Evolutionary conservation across 2,888 invertebrate species (phyloP).

Genomic region (Euplagia quadripunctaria): DNA sequence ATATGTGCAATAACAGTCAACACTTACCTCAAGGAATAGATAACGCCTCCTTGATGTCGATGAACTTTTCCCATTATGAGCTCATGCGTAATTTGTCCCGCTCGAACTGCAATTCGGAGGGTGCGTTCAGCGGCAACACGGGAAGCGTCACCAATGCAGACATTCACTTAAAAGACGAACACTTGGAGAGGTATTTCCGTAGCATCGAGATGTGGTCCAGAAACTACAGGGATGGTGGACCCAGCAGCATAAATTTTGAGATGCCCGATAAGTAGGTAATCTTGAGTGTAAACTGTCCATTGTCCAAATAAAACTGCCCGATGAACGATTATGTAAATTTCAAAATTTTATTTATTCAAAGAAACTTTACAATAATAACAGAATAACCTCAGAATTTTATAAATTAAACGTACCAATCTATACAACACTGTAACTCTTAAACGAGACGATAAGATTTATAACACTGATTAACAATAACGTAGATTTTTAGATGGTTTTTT

Average conservation of each 20-base stretch:
- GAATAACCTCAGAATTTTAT: constrained; percentile 84
- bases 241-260: constrained; percentile 55
- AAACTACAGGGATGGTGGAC: constrained; percentile 51
- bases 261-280: constrained; percentile 56
- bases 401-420: constrained; percentile 85
- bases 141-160: constrained; percentile 66
- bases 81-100: constrained; percentile 76
- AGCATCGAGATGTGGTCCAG: constrained; percentile 78
- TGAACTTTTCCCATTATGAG: constrained; percentile 82
- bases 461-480: constrained; percentile 86
- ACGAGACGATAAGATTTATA: constrained; percentile 85
- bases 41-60: constrained; percentile 74
- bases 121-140: constrained; percentile 71
- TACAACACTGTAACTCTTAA: constrained; percentile 87
- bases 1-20: constrained; percentile 51
- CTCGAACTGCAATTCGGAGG: constrained; percentile 75
- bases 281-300: constrained; percentile 16
- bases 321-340: constrained; percentile 86
- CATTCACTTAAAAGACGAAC: constrained; percentile 69
- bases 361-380: constrained; percentile 86
- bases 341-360: constrained; percentile 86
- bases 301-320: constrained; percentile 71
- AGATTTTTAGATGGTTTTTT: constrained; percentile 77
- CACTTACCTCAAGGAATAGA: constrained; percentile 55
- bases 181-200: constrained; percentile 77